A percentile compares a stretch with the other conserved stretches of the same genome.
These are phyloP conservation scores for Choreutis nemorana DNA, from an alignment of 2,888 invertebrate species.

Conservation along the genomic window DNA sequence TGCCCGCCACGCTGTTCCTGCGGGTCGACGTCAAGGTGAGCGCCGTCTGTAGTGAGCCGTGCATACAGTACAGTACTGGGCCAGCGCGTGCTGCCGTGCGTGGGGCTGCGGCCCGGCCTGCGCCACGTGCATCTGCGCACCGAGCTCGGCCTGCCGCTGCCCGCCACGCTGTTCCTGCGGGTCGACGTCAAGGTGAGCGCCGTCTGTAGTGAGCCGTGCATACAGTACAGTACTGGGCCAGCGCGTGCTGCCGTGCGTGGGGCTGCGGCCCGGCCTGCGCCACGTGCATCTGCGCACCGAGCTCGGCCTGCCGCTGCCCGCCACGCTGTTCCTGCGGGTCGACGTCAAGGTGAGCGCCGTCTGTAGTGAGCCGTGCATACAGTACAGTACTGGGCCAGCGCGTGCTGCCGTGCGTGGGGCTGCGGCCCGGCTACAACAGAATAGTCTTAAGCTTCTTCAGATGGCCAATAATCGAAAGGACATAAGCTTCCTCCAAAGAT, in stretches of 20 bases:
- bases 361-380: no score
- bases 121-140: constrained; percentile 90
- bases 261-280: constrained; percentile 91
- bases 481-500: no score
- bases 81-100: constrained; percentile 91
- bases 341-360: constrained; percentile 78
- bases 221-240: constrained; percentile 97
- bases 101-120: constrained; percentile 92
- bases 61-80: no score
- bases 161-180: constrained; percentile 87
- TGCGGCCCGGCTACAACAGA: constrained; percentile 95
- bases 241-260: constrained; percentile 89
- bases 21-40: constrained; percentile 82
- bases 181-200: constrained; percentile 81
- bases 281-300: constrained; percentile 93
- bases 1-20: constrained; percentile 87
- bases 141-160: constrained; percentile 88
- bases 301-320: constrained; percentile 87
- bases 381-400: constrained; percentile 95
- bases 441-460: no score
- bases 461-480: no score
- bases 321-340: constrained; percentile 88
- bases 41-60: no score
- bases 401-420: constrained; percentile 87
- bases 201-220: no score